These are phyloP conservation scores for Apteryx mantelli DNA, from an alignment of 2,113 vertebrate species.

Conservation along the genomic window DNA sequence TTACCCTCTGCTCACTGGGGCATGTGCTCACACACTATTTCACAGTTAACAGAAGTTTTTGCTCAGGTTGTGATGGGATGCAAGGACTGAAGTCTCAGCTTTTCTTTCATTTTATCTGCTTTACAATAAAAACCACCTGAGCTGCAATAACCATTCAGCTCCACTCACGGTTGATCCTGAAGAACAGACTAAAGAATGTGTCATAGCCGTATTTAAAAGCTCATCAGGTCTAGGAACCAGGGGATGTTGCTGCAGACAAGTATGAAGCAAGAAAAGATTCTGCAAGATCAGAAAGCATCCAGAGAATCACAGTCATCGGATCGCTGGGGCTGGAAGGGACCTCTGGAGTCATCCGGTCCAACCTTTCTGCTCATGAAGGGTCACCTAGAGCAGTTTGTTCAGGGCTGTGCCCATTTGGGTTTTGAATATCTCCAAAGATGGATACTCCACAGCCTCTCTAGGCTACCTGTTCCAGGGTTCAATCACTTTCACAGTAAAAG, in stretches of 20 bases:
- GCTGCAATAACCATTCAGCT: neutral
- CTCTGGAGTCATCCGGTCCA: neutral
- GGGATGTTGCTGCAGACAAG: neutral
- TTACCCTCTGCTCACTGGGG: neutral
- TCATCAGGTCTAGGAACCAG: neutral
- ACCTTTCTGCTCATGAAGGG: neutral
- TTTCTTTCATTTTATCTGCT: neutral
- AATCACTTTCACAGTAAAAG: neutral
- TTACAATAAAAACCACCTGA: neutral
- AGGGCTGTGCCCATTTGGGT: neutral
- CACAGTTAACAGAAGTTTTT: neutral
- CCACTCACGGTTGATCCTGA: neutral
- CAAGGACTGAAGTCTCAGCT: neutral
- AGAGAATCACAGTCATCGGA: neutral
- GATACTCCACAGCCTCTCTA: neutral
- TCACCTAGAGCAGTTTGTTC: neutral
- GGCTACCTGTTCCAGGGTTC: neutral
- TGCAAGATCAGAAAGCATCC: neutral
- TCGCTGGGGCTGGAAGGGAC: too few relatives aligned
- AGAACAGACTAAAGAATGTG: neutral
- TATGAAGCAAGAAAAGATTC: neutral
- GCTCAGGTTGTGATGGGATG: neutral
- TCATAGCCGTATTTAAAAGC: neutral
- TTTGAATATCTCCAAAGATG: neutral
- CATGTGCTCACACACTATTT: neutral